Evolutionary conservation across 2,888 invertebrate genomes (phyloP).

Genomic region (Copidosoma aretas): DNA sequence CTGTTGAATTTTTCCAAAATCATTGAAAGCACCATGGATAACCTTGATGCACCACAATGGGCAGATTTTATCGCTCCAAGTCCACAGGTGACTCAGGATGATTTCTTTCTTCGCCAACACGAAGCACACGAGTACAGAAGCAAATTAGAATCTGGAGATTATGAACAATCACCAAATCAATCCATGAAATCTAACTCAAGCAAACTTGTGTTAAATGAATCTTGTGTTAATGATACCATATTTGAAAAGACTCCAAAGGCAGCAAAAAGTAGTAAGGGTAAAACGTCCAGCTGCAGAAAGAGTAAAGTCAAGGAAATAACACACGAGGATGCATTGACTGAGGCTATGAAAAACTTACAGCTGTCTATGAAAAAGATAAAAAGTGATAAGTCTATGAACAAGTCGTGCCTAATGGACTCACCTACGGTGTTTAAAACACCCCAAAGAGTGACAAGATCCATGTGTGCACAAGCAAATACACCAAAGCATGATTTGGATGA

Average conservation of each 20-base stretch:
- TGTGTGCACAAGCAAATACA: slow-evolving; percentile 26
- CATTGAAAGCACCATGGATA: slow-evolving; percentile 41
- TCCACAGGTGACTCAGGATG: slow-evolving; percentile 45
- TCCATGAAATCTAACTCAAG: slow-evolving; percentile 7
- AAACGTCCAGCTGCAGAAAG: slow-evolving; percentile 17
- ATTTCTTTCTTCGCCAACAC: slow-evolving; percentile 47
- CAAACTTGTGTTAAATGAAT: slow-evolving; percentile 21
- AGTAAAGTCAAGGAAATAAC: slow-evolving; percentile 37
- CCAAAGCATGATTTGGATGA: slow-evolving; percentile 21
- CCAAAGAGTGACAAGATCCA: slow-evolving; percentile 41
- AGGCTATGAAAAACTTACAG: slow-evolving; percentile 47
- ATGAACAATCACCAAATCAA: slow-evolving; percentile 14
- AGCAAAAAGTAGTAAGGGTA: not conserved
- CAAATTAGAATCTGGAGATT: slow-evolving; percentile 6
- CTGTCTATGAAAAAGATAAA: slow-evolving; percentile 38
- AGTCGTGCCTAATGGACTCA: slow-evolving; percentile 35
- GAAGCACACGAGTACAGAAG: slow-evolving; percentile 36
- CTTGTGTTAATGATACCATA: slow-evolving; percentile 12
- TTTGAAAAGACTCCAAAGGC: slow-evolving; percentile 27
- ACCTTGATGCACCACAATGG: slow-evolving; percentile 53
- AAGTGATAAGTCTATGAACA: slow-evolving; percentile 33
- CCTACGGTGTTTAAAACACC: slow-evolving; percentile 41
- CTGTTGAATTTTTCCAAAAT: slow-evolving; percentile 7
- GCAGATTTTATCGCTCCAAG: slow-evolving; percentile 49
- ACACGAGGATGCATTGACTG: slow-evolving; percentile 45